Percentiles rank a stretch among this genome's conserved stretches.
Conservation (phyloP, 2,888 invertebrate genomes). For the Limnephilus marmoratus region DNA sequence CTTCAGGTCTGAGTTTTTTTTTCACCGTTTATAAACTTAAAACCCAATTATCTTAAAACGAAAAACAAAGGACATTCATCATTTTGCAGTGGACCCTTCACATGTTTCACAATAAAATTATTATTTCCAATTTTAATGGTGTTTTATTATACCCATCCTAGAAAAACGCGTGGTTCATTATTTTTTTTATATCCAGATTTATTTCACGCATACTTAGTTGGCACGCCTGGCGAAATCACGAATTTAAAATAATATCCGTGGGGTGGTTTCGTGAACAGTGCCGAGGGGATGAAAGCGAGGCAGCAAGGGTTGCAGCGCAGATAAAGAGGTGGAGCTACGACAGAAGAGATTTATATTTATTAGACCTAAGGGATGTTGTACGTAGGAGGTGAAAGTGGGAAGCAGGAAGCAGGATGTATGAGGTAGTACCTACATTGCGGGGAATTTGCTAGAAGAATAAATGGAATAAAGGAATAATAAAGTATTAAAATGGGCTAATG, state of each 20-base stretch:
- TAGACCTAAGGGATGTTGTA: slow-evolving; percentile 52
- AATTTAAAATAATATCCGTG: slow-evolving; percentile 47
- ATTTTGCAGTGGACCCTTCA: too few species aligned
- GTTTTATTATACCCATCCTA: not conserved
- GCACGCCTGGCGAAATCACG: slow-evolving; percentile 16
- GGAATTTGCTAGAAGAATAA: not conserved
- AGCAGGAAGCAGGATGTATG: not conserved
- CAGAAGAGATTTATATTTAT: slow-evolving; percentile 54
- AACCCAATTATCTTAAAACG: too few species aligned
- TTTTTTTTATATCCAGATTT: not conserved
- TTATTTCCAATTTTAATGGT: not conserved
- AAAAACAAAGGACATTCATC: too few species aligned
- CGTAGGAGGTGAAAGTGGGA: not conserved
- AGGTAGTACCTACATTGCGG: not conserved
- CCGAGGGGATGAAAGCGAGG: not conserved
- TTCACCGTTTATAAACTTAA: too few species aligned
- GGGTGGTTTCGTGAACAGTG: slow-evolving; percentile 11
- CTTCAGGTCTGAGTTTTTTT: too few species aligned
- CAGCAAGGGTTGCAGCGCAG: slow-evolving; percentile 42
- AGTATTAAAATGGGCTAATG: not conserved
- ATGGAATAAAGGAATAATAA: not conserved
- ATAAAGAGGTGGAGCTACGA: slow-evolving; percentile 40
- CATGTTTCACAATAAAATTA: not conserved
- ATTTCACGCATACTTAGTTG: not conserved
- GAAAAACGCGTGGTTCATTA: not conserved